Base-by-base conservation (phyloP, 2,113 vertebrate genomes). In the Elephas maximus region DNA sequence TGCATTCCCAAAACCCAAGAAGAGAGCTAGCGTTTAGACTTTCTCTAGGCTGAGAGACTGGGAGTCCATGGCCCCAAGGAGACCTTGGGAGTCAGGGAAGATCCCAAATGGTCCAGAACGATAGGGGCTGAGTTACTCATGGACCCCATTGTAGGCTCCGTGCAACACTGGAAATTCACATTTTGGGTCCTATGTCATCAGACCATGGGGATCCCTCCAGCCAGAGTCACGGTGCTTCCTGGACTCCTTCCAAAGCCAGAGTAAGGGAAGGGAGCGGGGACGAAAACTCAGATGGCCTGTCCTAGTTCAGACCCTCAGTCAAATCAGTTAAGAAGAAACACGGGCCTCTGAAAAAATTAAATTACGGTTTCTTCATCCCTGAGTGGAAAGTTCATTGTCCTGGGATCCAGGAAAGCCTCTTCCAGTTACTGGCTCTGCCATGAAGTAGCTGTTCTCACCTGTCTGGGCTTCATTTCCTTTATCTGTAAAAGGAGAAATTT, bases 381-480 rank as follows among this genome's bases (percentile, higher is more conserved):
- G 83, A 37, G 73, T 79, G 83, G 71, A n/a, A 95, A 88, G 84
- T 62, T 83, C 53, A 41, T 44, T 37, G 94, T 65, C 78, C 26
- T 41, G 53, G 89, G 9, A 48, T 44, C 89, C 33, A 62, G 85
- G 48, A 96, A 85, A 53, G 41, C 17, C 67, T 30, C 73, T 51
- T 89, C 57, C 37, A 89, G 83, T 76, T 93, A 41, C 48, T 62
- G 86, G 45, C 90, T 82, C 53, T 82, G 87, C 94, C 88, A 73
- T 91, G 71, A 88, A 88, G 23, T 30, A 65, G 57, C 77, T 45
- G 62, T 57, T 90, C n/a, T 95, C 93, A 88, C 51, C 51, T 93
- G 77, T 57, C 62, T 65, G 41, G 41, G 44, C n/a, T 78, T 91
- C 9, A 0, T 73, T 92, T 74, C 37, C 69, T 45, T 91, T 26